A percentile compares a stretch with the other conserved stretches of the same genome.
These are phyloP conservation scores for Acipenser oxyrinchus DNA, from an alignment of 2,797 vertebrate genomes.

Conservation along the genomic window DNA sequence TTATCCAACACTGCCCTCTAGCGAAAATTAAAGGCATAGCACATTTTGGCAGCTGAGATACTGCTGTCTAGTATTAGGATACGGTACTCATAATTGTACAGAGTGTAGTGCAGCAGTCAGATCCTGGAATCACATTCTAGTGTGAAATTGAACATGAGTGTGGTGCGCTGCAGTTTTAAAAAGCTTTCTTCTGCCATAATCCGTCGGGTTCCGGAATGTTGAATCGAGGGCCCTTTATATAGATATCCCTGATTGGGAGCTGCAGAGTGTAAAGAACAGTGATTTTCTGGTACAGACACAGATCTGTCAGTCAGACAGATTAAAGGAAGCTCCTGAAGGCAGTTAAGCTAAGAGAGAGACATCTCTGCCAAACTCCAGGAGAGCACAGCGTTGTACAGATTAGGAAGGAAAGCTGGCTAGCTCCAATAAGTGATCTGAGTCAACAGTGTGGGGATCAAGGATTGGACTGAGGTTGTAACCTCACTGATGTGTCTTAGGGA, in stretches of 20 bases:
- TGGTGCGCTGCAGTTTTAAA: neutral
- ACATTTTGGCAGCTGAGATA: no score
- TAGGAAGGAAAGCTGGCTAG: no score
- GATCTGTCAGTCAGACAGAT: constrained; percentile 9
- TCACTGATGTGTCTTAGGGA: no score
- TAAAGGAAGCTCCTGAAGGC: constrained; percentile 2
- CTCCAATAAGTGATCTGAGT: no score
- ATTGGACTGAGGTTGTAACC: no score
- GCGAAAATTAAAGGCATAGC: neutral
- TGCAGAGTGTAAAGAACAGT: neutral
- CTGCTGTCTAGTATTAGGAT: no score
- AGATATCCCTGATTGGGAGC: neutral
- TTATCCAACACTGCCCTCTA: constrained; percentile 4
- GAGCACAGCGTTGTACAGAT: no score
- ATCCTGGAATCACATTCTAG: neutral
- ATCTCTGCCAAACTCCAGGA: no score
- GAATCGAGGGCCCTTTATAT: neutral
- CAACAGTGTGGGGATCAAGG: no score
- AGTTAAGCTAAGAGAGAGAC: no score
- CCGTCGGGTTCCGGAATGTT: no score
- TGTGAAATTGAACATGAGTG: neutral
- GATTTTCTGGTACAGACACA: constrained; percentile 4
- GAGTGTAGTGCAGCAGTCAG: neutral
- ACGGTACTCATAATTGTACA: no score
- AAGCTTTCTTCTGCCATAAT: neutral